A percentile compares a stretch with the other conserved stretches of the same genome.
These are phyloP conservation scores for Altica lythri DNA, from an alignment of 2,888 invertebrate species.

Conservation along the genomic window DNA sequence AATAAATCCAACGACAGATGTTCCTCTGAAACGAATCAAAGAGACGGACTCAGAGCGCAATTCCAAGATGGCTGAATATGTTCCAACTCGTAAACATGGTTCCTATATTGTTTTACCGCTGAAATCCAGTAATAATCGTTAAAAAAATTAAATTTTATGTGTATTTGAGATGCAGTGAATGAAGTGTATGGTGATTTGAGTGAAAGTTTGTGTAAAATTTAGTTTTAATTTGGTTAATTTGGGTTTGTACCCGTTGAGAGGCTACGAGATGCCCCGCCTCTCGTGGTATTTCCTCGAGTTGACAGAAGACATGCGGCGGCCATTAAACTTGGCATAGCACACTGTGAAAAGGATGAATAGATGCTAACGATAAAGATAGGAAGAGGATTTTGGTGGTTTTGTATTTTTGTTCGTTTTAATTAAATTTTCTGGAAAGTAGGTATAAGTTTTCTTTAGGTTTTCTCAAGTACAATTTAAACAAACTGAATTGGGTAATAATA, in stretches of 20 bases:
- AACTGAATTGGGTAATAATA: too few relatives aligned
- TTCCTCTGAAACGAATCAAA: conserved; percentile 24
- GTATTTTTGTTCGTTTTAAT: conserved; percentile 1
- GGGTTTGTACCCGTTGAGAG: conserved; percentile 32
- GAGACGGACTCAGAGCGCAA: conserved; percentile 48
- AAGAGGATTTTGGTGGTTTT: too few relatives aligned
- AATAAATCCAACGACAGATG: conserved; percentile 36
- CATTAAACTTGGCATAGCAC: conserved; percentile 48
- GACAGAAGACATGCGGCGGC: conserved; percentile 53
- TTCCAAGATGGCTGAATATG: conserved; percentile 51
- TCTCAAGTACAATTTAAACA: too few relatives aligned
- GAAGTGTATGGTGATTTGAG: background rate
- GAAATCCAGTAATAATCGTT: background rate
- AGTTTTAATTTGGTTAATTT: background rate
- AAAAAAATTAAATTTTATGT: conserved; percentile 1
- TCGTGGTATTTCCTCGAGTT: conserved; percentile 47
- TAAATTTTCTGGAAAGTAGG: background rate
- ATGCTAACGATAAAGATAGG: conserved; percentile 5
- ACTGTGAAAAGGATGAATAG: conserved; percentile 41
- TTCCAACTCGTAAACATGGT: conserved; percentile 38
- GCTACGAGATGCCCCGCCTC: conserved; percentile 51
- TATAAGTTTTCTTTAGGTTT: too few relatives aligned
- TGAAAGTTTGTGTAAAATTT: background rate
- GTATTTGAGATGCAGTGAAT: background rate
- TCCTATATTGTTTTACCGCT: conserved; percentile 13